phyloP scores from a whole-genome alignment of 2,113 vertebrate genomes.

The Mirza zaza region DNA sequence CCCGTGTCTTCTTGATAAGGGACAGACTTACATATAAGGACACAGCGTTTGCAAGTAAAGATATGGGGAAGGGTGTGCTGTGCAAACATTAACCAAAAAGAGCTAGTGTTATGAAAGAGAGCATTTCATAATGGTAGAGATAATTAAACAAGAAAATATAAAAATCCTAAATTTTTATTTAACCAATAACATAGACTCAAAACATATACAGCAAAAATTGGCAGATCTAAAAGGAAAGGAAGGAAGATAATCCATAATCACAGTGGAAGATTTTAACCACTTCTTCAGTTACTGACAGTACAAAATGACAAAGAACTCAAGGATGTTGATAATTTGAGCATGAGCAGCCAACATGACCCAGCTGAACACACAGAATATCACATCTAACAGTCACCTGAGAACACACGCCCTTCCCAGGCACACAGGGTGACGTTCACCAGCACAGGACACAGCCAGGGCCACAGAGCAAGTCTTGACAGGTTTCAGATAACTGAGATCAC shows the following conservation, averaged over 20 bases:
- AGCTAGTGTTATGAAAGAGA: not conserved
- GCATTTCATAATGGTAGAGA: not conserved
- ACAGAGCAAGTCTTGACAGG: not conserved
- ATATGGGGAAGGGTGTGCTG: not conserved
- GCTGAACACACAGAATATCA: not conserved
- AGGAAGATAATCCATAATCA: too few relatives aligned
- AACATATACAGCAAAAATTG: not conserved
- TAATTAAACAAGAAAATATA: not conserved
- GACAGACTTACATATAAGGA: too few relatives aligned
- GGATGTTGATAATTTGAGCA: not conserved
- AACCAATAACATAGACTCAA: not conserved
- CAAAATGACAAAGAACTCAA: not conserved
- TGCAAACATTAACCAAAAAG: not conserved
- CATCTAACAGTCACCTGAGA: rapidly evolving
- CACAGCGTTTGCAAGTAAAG: not conserved
- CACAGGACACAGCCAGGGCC: not conserved
- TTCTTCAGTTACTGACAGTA: not conserved
- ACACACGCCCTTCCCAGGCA: not conserved
- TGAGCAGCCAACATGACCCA: not conserved
- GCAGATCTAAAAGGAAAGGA: too few relatives aligned
- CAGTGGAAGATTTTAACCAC: too few relatives aligned
- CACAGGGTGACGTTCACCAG: not conserved
- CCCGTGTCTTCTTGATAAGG: not conserved
- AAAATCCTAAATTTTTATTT: not conserved
- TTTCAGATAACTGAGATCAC: not conserved